These are phyloP conservation scores for Aquatica leii DNA, from an alignment of 2,888 invertebrate genomes.

Conservation along the genomic window DNA sequence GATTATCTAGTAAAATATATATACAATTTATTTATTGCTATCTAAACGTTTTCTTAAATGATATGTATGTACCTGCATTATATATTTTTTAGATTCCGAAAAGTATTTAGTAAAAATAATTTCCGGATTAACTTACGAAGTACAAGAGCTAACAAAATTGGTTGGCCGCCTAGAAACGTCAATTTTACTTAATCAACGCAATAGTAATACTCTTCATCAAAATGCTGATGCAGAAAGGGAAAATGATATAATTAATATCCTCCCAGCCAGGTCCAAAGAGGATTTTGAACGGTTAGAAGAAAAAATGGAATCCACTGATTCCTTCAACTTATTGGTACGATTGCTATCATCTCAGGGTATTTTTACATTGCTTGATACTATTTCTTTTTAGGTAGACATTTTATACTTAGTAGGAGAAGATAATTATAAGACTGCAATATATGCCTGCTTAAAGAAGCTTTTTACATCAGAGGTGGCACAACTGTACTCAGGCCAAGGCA, in stretches of 20 bases:
- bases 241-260: background rate
- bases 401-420: background rate
- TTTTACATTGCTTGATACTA: no score
- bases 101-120: background rate
- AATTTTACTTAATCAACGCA: background rate
- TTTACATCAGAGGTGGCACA: background rate
- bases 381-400: background rate
- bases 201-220: no score
- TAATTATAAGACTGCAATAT: background rate
- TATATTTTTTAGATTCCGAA: conserved; percentile 9
- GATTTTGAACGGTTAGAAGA: background rate
- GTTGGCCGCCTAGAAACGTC: background rate
- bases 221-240: background rate
- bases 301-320: background rate
- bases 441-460: background rate
- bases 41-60: no score
- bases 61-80: no score
- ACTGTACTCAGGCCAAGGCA: background rate
- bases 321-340: background rate
- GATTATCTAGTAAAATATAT: no score
- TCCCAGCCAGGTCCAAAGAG: background rate
- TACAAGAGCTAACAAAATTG: background rate
- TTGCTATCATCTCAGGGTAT: no score
- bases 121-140: background rate
- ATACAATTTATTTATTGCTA: no score